These are phyloP conservation scores for Perccottus glenii DNA, from an alignment of 2,113 vertebrate genomes.

Conservation along the genomic window DNA sequence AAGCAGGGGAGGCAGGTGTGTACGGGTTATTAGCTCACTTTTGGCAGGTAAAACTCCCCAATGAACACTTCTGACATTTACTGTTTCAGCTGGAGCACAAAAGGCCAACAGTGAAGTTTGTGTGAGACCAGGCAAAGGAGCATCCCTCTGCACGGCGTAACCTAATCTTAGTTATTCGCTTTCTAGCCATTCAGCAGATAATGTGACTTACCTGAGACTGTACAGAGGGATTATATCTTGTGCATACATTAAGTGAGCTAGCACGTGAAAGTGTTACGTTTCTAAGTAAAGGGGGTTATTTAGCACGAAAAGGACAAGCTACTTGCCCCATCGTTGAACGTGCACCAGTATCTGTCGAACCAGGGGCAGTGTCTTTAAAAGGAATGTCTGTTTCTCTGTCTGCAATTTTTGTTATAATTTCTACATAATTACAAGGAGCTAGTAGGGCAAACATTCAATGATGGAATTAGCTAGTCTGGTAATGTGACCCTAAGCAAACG, in stretches of 20 bases:
- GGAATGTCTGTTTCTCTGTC: too few species aligned
- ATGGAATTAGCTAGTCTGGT: slow-evolving; percentile 7
- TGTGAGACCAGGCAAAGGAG: neutral
- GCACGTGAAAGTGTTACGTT: neutral
- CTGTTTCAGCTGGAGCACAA: slow-evolving; percentile 17
- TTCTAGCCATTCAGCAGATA: slow-evolving; percentile 2
- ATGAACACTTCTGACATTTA: slow-evolving; percentile 27
- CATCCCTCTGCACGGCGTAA: neutral
- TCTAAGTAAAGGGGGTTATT: neutral
- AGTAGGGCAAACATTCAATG: neutral
- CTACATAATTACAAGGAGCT: slow-evolving; percentile 1
- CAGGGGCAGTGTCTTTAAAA: too few species aligned
- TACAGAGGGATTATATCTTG: neutral
- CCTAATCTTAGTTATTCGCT: neutral
- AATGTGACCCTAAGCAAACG: slow-evolving; percentile 22
- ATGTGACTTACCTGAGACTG: neutral
- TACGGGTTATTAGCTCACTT: slow-evolving; percentile 34
- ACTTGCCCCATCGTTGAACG: too few species aligned
- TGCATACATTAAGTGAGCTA: neutral
- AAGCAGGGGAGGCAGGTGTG: slow-evolving; percentile 3
- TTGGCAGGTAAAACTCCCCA: slow-evolving; percentile 11
- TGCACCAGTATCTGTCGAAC: too few species aligned
- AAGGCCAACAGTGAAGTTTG: slow-evolving; percentile 13
- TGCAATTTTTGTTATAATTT: neutral
- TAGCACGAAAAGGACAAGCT: neutral